phyloP scores from a whole-genome alignment of 2,113 vertebrate genomes.

The Centrocercus urophasianus region DNA sequence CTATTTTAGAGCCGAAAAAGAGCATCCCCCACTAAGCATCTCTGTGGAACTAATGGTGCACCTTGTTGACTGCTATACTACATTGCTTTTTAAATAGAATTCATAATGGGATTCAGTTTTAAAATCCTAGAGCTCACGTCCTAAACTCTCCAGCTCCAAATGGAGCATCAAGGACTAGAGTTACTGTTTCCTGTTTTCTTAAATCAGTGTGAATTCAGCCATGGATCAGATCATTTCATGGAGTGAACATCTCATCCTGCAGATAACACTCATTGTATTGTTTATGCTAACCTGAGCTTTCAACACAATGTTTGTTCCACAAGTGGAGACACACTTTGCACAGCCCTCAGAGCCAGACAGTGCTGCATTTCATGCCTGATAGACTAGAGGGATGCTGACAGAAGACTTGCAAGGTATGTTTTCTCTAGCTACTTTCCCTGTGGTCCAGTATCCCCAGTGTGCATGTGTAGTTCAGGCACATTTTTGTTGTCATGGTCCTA shows the following conservation, averaged over 20 bases:
- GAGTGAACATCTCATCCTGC: neutral
- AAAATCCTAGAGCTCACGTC: neutral
- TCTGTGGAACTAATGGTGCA: slow-evolving; percentile 28
- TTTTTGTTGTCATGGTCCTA: neutral
- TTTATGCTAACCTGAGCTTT: neutral
- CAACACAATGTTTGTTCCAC: neutral
- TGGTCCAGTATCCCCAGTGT: neutral
- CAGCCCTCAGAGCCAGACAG: neutral
- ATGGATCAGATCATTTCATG: neutral
- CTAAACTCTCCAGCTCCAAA: neutral
- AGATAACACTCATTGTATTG: neutral
- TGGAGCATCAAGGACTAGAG: neutral
- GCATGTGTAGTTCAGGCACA: neutral
- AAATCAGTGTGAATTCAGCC: neutral
- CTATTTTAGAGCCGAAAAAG: neutral
- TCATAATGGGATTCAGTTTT: neutral
- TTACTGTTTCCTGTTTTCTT: neutral
- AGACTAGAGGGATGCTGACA: neutral
- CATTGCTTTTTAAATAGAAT: slow-evolving; percentile 26
- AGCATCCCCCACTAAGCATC: neutral
- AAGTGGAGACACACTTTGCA: neutral
- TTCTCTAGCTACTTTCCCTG: neutral
- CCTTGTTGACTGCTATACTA: slow-evolving; percentile 24
- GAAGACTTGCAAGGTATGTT: neutral
- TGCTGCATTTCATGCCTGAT: neutral